Percentiles rank a stretch among this genome's conserved stretches.
phyloP scores from a whole-genome alignment of 2,888 invertebrate species.

The Lomographa bimaculata region DNA sequence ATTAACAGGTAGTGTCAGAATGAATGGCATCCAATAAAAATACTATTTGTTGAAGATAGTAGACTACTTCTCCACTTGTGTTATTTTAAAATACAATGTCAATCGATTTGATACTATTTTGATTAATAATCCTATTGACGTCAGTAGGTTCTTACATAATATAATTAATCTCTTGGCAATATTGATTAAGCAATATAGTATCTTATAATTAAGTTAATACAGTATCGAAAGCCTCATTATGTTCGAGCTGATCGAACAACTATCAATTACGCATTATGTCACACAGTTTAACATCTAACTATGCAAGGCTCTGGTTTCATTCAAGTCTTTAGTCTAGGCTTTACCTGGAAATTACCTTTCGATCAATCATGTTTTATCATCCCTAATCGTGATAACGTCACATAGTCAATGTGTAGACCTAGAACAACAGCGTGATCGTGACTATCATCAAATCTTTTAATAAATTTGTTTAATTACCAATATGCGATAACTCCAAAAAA shows the following conservation, averaged over 20 bases:
- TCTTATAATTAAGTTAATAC: background rate
- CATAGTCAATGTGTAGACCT: slow-evolving; percentile 22
- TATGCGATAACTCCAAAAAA: slow-evolving; percentile 36
- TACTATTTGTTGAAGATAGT: no score
- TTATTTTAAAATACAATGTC: no score
- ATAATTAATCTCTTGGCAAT: no score
- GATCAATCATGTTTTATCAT: slow-evolving; percentile 25
- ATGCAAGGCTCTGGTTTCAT: slow-evolving; percentile 12
- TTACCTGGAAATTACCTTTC: slow-evolving; percentile 18
- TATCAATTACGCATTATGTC: slow-evolving; percentile 11
- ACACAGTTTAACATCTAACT: background rate
- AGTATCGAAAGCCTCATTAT: background rate
- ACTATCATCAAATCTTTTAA: slow-evolving; percentile 22
- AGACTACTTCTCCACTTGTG: no score
- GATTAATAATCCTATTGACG: no score
- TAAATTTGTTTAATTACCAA: slow-evolving; percentile 32
- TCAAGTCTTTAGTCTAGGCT: slow-evolving; percentile 5
- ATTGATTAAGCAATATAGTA: no score
- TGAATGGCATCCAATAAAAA: no score
- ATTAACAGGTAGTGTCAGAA: no score
- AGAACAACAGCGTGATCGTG: slow-evolving; percentile 29
- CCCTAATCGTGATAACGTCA: slow-evolving; percentile 21
- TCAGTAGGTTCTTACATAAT: no score
- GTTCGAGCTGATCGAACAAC: slow-evolving; percentile 1
- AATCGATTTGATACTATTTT: no score